Conservation (phyloP, 2,888 invertebrate species). For the Bellardia pandia region DNA sequence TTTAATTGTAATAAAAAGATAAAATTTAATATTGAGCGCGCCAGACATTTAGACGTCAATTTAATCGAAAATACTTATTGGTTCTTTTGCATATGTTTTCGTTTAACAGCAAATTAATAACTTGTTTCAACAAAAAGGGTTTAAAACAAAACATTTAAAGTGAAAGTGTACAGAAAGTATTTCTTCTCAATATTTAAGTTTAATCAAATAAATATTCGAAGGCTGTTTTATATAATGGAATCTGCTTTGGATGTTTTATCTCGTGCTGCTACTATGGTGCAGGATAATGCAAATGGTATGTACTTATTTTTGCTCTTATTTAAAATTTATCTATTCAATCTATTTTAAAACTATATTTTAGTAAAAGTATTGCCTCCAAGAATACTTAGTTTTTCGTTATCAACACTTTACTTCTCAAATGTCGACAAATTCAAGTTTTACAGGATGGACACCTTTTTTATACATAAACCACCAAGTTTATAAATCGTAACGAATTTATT, state of each 20-base stretch:
- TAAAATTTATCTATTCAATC: too few relatives aligned
- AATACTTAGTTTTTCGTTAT: too few relatives aligned
- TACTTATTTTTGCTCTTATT: slow-evolving; percentile 33
- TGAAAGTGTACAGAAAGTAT: slow-evolving; percentile 14
- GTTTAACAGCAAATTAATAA: slow-evolving; percentile 14
- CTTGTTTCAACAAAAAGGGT: slow-evolving; percentile 25
- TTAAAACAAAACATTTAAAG: slow-evolving; percentile 7
- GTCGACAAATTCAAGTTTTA: too few relatives aligned
- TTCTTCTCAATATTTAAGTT: not conserved
- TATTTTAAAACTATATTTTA: too few relatives aligned
- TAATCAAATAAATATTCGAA: not conserved
- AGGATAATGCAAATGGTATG: slow-evolving; percentile 86
- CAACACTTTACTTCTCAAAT: too few relatives aligned
- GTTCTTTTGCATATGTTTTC: not conserved
- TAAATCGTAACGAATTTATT: too few relatives aligned
- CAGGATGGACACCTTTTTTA: too few relatives aligned
- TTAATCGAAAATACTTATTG: slow-evolving; percentile 1
- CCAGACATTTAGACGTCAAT: not conserved
- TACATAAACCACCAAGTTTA: too few relatives aligned
- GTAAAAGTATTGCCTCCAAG: too few relatives aligned
- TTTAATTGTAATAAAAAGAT: not conserved
- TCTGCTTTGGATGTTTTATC: slow-evolving; percentile 94
- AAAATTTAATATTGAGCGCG: not conserved
- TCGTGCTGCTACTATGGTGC: slow-evolving; percentile 95
- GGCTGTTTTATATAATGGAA: slow-evolving; percentile 85